Evolutionary conservation across 2,888 invertebrate species (phyloP).

Genomic region (Hirudinaria manillensis): DNA sequence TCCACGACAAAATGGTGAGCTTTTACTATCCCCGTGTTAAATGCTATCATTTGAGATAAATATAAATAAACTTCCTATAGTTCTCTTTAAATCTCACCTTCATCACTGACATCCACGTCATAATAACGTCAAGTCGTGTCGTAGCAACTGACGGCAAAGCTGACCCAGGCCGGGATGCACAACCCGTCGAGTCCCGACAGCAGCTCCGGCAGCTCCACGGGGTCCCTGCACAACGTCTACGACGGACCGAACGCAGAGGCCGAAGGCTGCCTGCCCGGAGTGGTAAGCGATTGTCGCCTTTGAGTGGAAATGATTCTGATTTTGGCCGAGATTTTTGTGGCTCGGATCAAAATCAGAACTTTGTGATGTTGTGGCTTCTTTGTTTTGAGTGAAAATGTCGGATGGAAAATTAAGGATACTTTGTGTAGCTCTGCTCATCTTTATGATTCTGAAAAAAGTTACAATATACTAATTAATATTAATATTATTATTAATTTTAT

Average conservation of each 20-base stretch:
- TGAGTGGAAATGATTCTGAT: not conserved
- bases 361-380: not conserved
- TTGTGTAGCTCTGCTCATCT: not conserved
- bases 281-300: constrained; percentile 61
- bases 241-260: constrained; percentile 74
- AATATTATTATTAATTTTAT: not conserved
- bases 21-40: not conserved
- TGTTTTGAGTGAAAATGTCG: not conserved
- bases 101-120: too few species aligned
- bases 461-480: not conserved
- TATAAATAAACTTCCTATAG: too few species aligned
- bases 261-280: constrained; percentile 83
- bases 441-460: not conserved
- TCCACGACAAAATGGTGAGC: constrained; percentile 79
- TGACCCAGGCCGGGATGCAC: constrained; percentile 63
- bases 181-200: constrained; percentile 76
- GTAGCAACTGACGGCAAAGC: constrained; percentile 69
- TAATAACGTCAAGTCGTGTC: not conserved
- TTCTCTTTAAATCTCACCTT: too few species aligned
- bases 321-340: not conserved
- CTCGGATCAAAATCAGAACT: too few species aligned
- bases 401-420: not conserved
- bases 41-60: too few species aligned
- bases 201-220: constrained; percentile 87
- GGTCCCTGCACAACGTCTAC: constrained; percentile 76